phyloP scores from a whole-genome alignment of 2,797 vertebrate species.

The Florisuga fusca region DNA sequence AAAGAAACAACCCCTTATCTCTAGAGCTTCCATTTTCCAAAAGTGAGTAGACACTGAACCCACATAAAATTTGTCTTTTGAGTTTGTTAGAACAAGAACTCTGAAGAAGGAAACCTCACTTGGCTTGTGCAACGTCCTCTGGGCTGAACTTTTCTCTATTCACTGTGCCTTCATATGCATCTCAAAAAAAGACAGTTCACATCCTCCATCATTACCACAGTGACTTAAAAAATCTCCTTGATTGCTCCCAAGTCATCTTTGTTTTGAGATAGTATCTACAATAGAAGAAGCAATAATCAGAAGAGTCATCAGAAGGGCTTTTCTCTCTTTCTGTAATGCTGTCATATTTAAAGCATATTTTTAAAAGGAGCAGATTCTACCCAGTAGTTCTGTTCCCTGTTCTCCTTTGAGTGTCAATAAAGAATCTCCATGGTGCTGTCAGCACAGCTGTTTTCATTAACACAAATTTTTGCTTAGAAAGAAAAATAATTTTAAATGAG shows the following conservation, averaged over 20 bases:
- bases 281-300: neutral
- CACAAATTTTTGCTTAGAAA: neutral
- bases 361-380: neutral
- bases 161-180: neutral
- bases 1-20: neutral
- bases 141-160: neutral
- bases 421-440: neutral
- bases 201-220: neutral
- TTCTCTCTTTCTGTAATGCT: neutral
- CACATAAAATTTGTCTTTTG: neutral
- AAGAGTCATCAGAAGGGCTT: neutral
- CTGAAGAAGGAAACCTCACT: neutral
- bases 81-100: neutral
- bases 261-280: neutral
- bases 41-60: neutral
- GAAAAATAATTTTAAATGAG: slow-evolving; percentile 21
- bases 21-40: neutral
- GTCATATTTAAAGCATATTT: neutral
- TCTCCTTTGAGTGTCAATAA: neutral
- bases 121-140: neutral
- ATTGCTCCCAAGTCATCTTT: neutral
- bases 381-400: neutral
- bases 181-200: neutral
- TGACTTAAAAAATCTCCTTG: neutral
- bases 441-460: neutral